Base-by-base conservation (phyloP, 2,888 invertebrate species). In the Drosophila borborema region DNA sequence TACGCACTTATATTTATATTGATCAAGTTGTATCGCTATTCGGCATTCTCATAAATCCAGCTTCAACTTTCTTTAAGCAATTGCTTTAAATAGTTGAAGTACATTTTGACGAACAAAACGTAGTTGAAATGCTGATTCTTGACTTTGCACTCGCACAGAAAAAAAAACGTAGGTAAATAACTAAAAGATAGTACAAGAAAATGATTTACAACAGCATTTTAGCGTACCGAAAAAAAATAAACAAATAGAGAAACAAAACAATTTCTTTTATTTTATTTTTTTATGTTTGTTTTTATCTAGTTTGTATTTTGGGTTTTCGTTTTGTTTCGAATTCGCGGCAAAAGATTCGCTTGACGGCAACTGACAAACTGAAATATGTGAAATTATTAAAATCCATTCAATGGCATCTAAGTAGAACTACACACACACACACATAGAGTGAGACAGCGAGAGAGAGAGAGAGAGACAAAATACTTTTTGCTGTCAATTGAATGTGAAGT, bases 341-440 rank as follows among this genome's bases (percentile, higher is more conserved):
- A 79, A 75, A 56, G 58, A 64, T 81, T 77, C 43, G 64, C 61
- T 65, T 64, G 78, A 77, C 54, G 64, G 64, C 78, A 36, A 65
- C 73, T 64, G 81, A 80, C 71, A 80, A 58, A 77, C 81, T 73
- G 65, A 81, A 78, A 78, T 64, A 81, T 79, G 77, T 81, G 78
- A 79, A 79, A 78, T 81, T 79, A 81, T 79, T 81, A 81, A 79
- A 79, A 81, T 81, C 74, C 81, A 79, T 81, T 81, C 74, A 79
- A 77, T 79, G 78, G 74, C 78, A 81, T 69, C 81, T 78, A 77
- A 74, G 61, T 78, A 79, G 79, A 79, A 70, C 49, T 59, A 77
- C 46, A 72, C 54, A 67, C 23, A 71, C 41, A 54, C 31, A 40
- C 45, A 20, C 61, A 51, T 5, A 48, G 12, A 34, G 2, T 38